These are phyloP conservation scores for Poeciliopsis paucimaculata DNA, from an alignment of 2,797 vertebrate genomes.

Conservation along the genomic window DNA sequence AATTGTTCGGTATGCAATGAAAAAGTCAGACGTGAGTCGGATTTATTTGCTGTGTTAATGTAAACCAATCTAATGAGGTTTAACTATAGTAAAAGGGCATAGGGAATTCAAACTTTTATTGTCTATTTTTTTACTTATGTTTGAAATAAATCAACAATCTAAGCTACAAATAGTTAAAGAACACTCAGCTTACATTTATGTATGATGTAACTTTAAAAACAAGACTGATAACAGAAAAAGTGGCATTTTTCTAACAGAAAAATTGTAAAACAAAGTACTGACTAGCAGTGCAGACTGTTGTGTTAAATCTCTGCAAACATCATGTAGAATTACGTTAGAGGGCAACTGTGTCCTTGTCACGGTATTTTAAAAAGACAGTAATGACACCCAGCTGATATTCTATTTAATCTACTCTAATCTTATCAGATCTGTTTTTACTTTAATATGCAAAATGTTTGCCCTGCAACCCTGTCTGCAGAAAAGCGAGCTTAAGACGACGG, in stretches of 20 bases:
- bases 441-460: constrained; percentile 8
- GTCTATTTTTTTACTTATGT: background rate
- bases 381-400: constrained; percentile 13
- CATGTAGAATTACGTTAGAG: constrained; percentile 8
- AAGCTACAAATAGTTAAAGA: constrained; percentile 16
- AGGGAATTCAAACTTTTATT: background rate
- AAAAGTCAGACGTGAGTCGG: too few species aligned
- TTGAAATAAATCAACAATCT: constrained; percentile 33
- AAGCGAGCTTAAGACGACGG: background rate
- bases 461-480: constrained; percentile 8
- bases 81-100: background rate
- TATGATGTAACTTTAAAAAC: constrained; percentile 4
- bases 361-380: background rate
- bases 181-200: constrained; percentile 2
- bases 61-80: background rate
- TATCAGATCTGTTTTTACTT: constrained; percentile 17
- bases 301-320: constrained; percentile 7
- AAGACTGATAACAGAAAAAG: background rate
- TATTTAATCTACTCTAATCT: constrained; percentile 33
- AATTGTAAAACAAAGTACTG: background rate
- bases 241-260: background rate
- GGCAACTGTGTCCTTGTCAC: background rate
- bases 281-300: background rate
- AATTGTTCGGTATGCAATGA: too few species aligned
- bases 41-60: too few species aligned